These are phyloP conservation scores for Tympanuchus pallidicinctus DNA, from an alignment of 2,113 vertebrate genomes.

Conservation along the genomic window DNA sequence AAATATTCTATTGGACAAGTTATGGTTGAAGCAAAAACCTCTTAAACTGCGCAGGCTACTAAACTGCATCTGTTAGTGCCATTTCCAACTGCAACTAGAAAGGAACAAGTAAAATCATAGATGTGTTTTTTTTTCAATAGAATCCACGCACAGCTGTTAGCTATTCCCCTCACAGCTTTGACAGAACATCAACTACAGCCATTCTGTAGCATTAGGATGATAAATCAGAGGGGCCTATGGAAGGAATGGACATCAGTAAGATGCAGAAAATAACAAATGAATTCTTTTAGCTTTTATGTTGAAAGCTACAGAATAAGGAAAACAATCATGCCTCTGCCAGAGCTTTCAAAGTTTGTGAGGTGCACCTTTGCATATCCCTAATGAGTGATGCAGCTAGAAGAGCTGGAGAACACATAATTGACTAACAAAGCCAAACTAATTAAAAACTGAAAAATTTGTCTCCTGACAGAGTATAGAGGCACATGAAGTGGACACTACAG, in stretches of 20 bases:
- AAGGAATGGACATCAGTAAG: constrained; percentile 11
- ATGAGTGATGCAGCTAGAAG: background rate
- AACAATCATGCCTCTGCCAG: background rate
- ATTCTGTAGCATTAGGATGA: constrained; percentile 26
- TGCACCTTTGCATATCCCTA: background rate
- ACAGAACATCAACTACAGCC: constrained; percentile 48
- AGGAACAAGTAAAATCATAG: background rate
- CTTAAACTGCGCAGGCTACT: background rate
- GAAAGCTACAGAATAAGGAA: constrained; percentile 3
- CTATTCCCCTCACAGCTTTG: constrained; percentile 32
- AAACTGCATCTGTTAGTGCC: background rate
- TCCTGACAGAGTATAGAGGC: background rate
- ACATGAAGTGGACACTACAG: background rate
- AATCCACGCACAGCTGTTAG: constrained; percentile 42
- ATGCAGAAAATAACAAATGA: constrained; percentile 37
- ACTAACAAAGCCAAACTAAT: background rate
- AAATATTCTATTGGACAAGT: background rate
- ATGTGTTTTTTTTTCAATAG: background rate
- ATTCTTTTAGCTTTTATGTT: constrained; percentile 10
- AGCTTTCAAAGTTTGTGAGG: background rate
- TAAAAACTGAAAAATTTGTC: background rate
- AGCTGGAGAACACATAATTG: background rate
- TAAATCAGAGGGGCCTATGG: constrained; percentile 47
- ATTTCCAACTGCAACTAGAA: constrained; percentile 8
- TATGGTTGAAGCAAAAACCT: background rate